A percentile compares a stretch with the other conserved stretches of the same genome.
Conservation (phyloP, 1,140 invertebrate species). For the Drosophila teissieri region DNA sequence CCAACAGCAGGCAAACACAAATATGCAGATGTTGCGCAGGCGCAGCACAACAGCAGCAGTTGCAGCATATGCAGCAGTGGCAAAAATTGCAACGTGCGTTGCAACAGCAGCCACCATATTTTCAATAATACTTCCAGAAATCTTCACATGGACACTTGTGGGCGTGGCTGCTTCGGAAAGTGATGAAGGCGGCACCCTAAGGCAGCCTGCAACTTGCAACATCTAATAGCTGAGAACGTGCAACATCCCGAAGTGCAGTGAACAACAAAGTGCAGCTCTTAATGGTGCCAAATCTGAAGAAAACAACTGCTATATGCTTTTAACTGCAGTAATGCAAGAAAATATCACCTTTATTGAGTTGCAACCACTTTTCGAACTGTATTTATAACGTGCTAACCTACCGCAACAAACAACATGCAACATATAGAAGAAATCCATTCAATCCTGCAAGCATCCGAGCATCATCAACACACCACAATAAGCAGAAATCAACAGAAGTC, state of each 20-base stretch:
- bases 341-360: not conserved
- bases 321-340: not conserved
- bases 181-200: conserved; percentile 19
- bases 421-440: not conserved
- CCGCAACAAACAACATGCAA: not conserved
- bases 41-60: conserved; percentile 66
- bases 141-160: conserved; percentile 77
- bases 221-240: conserved; percentile 7
- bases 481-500: not conserved
- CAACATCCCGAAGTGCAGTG: conserved; percentile 20
- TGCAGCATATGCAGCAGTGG: conserved; percentile 29
- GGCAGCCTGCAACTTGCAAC: conserved; percentile 18
- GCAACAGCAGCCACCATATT: conserved; percentile 48
- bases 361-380: too few relatives aligned
- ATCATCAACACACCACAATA: not conserved
- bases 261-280: not conserved
- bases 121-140: conserved; percentile 73
- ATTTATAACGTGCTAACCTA: too few relatives aligned
- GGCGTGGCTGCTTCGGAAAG: conserved; percentile 69
- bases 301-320: not conserved
- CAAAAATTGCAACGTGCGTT: conserved; percentile 31
- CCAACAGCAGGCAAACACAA: conserved; percentile 37
- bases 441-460: not conserved
- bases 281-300: not conserved
- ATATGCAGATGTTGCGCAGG: conserved; percentile 68